These are phyloP conservation scores for Hafferia zeledoni DNA, from an alignment of 2,797 vertebrate species.

Conservation along the genomic window DNA sequence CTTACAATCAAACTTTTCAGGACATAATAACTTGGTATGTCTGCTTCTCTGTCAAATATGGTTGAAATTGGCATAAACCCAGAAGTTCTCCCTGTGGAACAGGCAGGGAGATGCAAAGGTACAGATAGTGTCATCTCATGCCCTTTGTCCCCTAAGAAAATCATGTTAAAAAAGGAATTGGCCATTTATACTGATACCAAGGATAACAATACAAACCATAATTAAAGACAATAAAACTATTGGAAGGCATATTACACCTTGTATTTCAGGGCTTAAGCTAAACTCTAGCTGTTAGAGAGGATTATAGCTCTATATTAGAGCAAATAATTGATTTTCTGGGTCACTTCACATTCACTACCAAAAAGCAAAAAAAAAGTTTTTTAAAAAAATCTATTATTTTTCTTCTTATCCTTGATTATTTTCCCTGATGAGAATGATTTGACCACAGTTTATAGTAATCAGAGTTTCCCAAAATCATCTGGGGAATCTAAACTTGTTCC, in stretches of 20 bases:
- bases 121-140: not conserved
- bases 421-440: not conserved
- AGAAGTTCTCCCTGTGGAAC: not conserved
- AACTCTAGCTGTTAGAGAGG: slow-evolving; percentile 8
- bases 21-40: not conserved
- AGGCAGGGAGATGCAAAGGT: not conserved
- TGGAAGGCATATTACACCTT: slow-evolving; percentile 14
- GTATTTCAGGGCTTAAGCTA: slow-evolving; percentile 12
- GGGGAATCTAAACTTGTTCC: not conserved
- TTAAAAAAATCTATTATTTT: not conserved
- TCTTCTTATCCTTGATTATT: not conserved
- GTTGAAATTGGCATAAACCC: not conserved
- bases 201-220: not conserved
- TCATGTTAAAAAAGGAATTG: not conserved
- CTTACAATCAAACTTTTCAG: not conserved
- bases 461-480: not conserved
- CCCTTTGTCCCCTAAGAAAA: not conserved
- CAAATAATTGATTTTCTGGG: slow-evolving; percentile 49
- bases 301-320: slow-evolving; percentile 17
- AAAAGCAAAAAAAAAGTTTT: not conserved
- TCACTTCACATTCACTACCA: not conserved
- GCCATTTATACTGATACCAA: not conserved
- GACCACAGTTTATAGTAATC: not conserved
- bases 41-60: not conserved
- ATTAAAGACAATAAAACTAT: slow-evolving; percentile 23